Base-by-base conservation (phyloP, 2,797 vertebrate genomes). In the Pseudochaenichthys georgianus region DNA sequence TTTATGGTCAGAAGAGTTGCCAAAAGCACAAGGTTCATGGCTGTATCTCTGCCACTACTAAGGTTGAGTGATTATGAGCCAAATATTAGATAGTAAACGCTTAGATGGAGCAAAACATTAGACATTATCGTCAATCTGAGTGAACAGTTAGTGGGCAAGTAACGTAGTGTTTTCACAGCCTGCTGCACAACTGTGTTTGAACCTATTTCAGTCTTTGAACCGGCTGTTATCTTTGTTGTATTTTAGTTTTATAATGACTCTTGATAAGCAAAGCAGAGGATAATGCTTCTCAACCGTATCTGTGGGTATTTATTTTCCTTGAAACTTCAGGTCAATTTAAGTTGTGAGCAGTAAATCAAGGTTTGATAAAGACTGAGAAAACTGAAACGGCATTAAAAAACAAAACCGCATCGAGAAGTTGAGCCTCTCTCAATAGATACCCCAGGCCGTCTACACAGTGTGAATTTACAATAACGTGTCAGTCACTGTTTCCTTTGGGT, bases 211-310 rank as follows among this genome's bases (percentile, higher is more conserved):
- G 63, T 72, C 19, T 2, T 31, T 51, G 67, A 59, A 59, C 61
- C 10, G 17, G 5, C 38, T 45, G 62, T 86, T 89, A 89, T 92
- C 89, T 70, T 31, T 46, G 64, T 75, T 72, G 71, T 80, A 55
- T 85, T 90, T 88, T 75, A 54, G 77, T 80, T 88, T 86, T 68
- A 82, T 78, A 88, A 86, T 77, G 76, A 82, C 78, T 82, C 63
- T 52, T 8, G 87, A 89, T 87, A 87, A 89, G 86, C 70, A 45
- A 34, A 80, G 55, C 64, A 70, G 77, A 74, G 85, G 83, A 88
- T 87, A 82, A 76, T 87, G 75, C 85, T 69, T 85, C 75, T 86
- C 74, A 81, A 70, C 65, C 76, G 3, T 87, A 90, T 89, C 85
- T 75, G 74, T 70, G 16, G 55, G 63, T 58, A 55, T 86, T 88